phyloP scores from a whole-genome alignment of 1,140 invertebrate genomes.

The Condylostylus longicornis region DNA sequence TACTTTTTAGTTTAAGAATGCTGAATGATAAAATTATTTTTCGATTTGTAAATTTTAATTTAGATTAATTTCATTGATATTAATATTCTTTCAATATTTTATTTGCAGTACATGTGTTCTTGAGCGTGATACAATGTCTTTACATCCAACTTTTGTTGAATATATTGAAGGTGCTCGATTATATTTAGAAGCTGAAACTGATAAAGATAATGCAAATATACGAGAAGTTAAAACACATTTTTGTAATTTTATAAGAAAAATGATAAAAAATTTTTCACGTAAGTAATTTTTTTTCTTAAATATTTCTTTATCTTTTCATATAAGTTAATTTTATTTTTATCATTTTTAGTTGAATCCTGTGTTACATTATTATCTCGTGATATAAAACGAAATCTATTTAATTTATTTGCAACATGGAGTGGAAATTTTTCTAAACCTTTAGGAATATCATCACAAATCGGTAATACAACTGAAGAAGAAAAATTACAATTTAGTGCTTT shows the following conservation, averaged over 20 bases:
- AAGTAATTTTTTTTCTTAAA: constrained; percentile 31
- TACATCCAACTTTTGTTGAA: constrained; percentile 81
- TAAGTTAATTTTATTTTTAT: constrained; percentile 9
- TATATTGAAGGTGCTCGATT: constrained; percentile 88
- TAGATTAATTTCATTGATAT: too few species aligned
- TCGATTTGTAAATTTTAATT: too few species aligned
- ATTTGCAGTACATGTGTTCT: constrained; percentile 57
- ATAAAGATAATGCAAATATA: constrained; percentile 66
- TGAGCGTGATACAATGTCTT: constrained; percentile 62
- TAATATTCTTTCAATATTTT: constrained; percentile 9
- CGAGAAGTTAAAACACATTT: constrained; percentile 84
- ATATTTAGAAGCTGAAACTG: constrained; percentile 80
- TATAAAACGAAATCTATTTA: constrained; percentile 72
- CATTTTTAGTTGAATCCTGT: constrained; percentile 66
- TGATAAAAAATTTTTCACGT: constrained; percentile 84
- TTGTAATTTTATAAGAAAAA: constrained; percentile 82
- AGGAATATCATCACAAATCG: constrained; percentile 25
- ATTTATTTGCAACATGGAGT: constrained; percentile 86
- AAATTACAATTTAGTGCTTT: constrained; percentile 52
- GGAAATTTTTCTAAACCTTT: constrained; percentile 56
- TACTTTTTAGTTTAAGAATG: too few species aligned
- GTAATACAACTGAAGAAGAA: constrained; percentile 37
- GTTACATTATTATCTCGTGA: constrained; percentile 74
- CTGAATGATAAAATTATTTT: too few species aligned
- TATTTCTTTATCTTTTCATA: not conserved